Evolutionary conservation across 2,888 invertebrate genomes (phyloP).

Genomic region (Choristoneura rosaceana): DNA sequence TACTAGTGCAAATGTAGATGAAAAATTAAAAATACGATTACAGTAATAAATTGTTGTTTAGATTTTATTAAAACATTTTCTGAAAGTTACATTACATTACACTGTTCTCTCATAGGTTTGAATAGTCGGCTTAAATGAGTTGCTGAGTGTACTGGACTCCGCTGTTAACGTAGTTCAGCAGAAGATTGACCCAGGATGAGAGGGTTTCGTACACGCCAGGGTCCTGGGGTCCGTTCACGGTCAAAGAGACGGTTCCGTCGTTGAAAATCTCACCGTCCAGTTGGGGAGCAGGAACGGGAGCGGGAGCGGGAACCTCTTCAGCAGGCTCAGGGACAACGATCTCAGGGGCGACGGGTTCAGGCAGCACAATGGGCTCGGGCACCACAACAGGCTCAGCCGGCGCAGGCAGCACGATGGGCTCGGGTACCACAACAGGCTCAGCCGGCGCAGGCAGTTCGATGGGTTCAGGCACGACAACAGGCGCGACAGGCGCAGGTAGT

Average conservation of each 20-base stretch:
- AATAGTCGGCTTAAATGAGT: slow-evolving; percentile 56
- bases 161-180: slow-evolving; percentile 68
- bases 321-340: slow-evolving; percentile 27
- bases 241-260: slow-evolving; percentile 65
- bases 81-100: neutral
- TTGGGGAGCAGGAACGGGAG: slow-evolving; percentile 46
- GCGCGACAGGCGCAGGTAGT: slow-evolving; percentile 41
- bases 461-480: slow-evolving; percentile 41
- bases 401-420: slow-evolving; percentile 43
- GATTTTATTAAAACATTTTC: neutral
- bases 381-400: slow-evolving; percentile 35
- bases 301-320: slow-evolving; percentile 42
- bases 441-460: slow-evolving; percentile 42
- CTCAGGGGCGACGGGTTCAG: slow-evolving; percentile 42
- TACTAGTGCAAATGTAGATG: neutral
- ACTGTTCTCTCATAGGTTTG: too few relatives aligned
- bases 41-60: neutral
- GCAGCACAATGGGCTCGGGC: slow-evolving; percentile 30
- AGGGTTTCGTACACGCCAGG: slow-evolving; percentile 60
- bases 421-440: slow-evolving; percentile 36
- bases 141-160: slow-evolving; percentile 61
- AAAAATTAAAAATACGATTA: neutral
- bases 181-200: slow-evolving; percentile 68
- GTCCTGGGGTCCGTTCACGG: slow-evolving; percentile 61
- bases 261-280: slow-evolving; percentile 66